Base-by-base conservation (phyloP, 2,888 invertebrate genomes). In the Pyrrhia umbra region DNA sequence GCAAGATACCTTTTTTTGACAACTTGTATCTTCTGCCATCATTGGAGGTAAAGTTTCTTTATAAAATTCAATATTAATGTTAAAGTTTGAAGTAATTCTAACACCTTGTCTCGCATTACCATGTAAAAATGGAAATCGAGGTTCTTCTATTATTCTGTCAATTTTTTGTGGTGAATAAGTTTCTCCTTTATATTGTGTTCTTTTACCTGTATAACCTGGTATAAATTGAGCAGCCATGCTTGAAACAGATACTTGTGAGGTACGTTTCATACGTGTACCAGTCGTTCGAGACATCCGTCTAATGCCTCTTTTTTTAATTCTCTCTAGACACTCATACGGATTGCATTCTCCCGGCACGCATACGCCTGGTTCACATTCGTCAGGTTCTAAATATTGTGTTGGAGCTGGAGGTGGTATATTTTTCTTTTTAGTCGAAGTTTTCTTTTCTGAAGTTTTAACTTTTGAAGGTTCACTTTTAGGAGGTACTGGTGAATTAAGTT, bases 281-380 rank as follows among this genome's bases (percentile, higher is more conserved):
- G 58, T 42, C 34, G 49, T 68, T 68, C 60, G 68, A 13, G 74
- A 67, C 18, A 54, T 20, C 37, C 60, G 63, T 40, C 63, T 51
- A 20, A 61, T 76, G 3, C 62, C 69, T 43, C 71, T 74, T 60
- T 52, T 82, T 71, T 75, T 79, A 23, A 82, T 84, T 64, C 67
- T 77, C 49, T 84, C 75, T 25, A 82, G 54, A 39, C 65, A 71
- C 39, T 59, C 63, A 50, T 73, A 75, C 10, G 84, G 81, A 67
- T 81, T 67, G 50, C 82, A 82, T 59, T 80, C 68, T 27, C 74
- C 81, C 21, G 82, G 81, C 10, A 75, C 43, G 49, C 82, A 82
- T 10, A 66, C 23, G 8, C 37, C 23, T 8, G 55, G 68, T 49
- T 61, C 79, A 74, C 83, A 84, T 74, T 59, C 71, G 39, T 23